Base-by-base conservation (phyloP, 2,888 invertebrate genomes). In the Acleris cristana region DNA sequence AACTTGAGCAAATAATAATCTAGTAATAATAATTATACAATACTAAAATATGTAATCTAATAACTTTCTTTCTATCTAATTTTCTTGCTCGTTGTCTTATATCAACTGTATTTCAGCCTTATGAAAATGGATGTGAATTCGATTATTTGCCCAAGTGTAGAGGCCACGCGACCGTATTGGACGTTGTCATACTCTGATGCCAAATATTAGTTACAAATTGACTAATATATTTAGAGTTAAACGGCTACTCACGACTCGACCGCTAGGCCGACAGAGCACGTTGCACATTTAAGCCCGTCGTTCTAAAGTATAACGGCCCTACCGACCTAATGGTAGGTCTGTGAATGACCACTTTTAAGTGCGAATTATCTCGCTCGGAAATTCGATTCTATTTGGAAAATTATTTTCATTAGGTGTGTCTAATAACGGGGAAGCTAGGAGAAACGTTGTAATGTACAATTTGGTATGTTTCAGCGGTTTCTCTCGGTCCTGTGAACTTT, bases 171-270 rank as follows among this genome's bases (percentile, higher is more conserved):
- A 52, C 55, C 64, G 48, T 51, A 56, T 65, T 34, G 51, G 52
- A 64, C 63, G 64, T 79, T 78, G 75, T 82, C 80, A 79, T 81
- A 83, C 78, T 83, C 82, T 81, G 83, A 87, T 85, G 88, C 86
- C 88, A 88, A 88, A 88, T 87, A 85, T 87, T 87, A 82, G 87
- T 88, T 86, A 80, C 73, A 77, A 71, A 70, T 73, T 79, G 78
- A 82, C 84, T 86, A 83, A 83, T 86, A 85, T 83, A 78, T 67
- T 70, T 72, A 70, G 57, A 71, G 70, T 63, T 67, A 57, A 62
- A 61, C 51, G 12, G 8, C 56, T 56, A 48, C 56, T 52, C 19
- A 2, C 26, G 56, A 16, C 34, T 45, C 26, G 55, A 56, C 26
- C 49, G 18, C 14, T 16, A 12, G 45, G 26, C 19, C 30, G 21